Evolutionary conservation across 2,888 invertebrate genomes (phyloP), one percentile per base, ranked within the genome.

Genomic region (Stenodera caucasica): DNA sequence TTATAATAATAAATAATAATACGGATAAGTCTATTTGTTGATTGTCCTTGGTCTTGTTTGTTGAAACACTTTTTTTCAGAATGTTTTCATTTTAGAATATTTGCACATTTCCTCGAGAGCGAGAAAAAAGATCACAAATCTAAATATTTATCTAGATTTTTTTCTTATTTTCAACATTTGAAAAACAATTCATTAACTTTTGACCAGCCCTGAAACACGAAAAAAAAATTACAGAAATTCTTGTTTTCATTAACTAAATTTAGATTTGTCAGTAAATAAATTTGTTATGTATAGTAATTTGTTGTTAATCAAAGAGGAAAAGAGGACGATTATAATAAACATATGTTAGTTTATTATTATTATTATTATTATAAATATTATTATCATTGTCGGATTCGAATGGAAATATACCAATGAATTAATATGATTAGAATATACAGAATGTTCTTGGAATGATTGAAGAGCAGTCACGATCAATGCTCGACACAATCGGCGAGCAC

Each of bases 271-370:
- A 6, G 3, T 54, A 54, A 61, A 61, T 61, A 51, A 54, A 54
- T 40, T 52, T 55, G 58, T 61, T 55, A 15, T 55, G 50, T 54
- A 18, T 58, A 58, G 23, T 55, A 55, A 49, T 37, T 26, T 55
- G 23, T 53, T 30, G n/a, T 53, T 53, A 35, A 33, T 53, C 29
- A 35, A 53, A n/a, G 21, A 53, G 56, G 35, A 55, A 58, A 63
- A 45, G 53, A 56, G 62, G 56, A 62, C 62, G 53, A 50, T 21
- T 53, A 12, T 37, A 52, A 57, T 32, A 62, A 62, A 63, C 63
- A 63, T 14, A 53, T 49, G 49, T 62, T 58, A 56, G 58, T 50
- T 55, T 14, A 35, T 35, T 35, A n/a, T n/a, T 15, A 35, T n/a
- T 35, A 33, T 33, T 33, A n/a, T 33, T 15, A 37, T 9, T 1